Conservation (phyloP, 2,888 invertebrate genomes). For the Oxyteleia sp. region DNA sequence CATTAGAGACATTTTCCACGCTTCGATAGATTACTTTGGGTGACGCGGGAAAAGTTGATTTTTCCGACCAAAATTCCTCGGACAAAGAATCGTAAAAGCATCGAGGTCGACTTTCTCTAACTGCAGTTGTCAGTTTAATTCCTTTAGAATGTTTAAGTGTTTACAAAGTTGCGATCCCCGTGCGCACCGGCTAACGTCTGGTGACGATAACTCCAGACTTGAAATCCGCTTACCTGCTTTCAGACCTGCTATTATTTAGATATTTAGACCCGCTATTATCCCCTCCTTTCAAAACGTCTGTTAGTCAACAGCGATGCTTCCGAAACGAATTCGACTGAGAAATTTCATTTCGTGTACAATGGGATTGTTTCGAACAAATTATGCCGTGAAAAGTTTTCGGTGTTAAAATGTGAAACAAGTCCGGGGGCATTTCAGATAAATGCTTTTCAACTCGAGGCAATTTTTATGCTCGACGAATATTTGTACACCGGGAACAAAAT, state of each 20-base stretch:
- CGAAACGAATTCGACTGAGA: constrained; percentile 48
- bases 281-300: constrained; percentile 40
- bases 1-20: too few relatives aligned
- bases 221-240: constrained; percentile 50
- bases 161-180: constrained; percentile 29
- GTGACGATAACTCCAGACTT: constrained; percentile 39
- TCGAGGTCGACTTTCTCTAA: constrained; percentile 44
- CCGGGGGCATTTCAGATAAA: constrained; percentile 36
- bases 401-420: constrained; percentile 41
- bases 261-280: constrained; percentile 53
- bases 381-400: constrained; percentile 43
- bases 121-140: constrained; percentile 50
- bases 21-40: too few relatives aligned
- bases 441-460: constrained; percentile 27
- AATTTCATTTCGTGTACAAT: constrained; percentile 33
- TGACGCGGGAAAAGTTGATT: too few relatives aligned
- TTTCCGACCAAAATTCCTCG: constrained; percentile 20
- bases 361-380: constrained; percentile 29
- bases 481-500: too few relatives aligned
- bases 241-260: constrained; percentile 53
- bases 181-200: constrained; percentile 28
- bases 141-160: constrained; percentile 41
- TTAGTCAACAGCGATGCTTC: constrained; percentile 51
- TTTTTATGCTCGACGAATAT: constrained; percentile 29
- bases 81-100: constrained; percentile 12